Evolutionary conservation across 2,797 vertebrate species (phyloP).

Genomic region (Pseudomugil gertrudae): DNA sequence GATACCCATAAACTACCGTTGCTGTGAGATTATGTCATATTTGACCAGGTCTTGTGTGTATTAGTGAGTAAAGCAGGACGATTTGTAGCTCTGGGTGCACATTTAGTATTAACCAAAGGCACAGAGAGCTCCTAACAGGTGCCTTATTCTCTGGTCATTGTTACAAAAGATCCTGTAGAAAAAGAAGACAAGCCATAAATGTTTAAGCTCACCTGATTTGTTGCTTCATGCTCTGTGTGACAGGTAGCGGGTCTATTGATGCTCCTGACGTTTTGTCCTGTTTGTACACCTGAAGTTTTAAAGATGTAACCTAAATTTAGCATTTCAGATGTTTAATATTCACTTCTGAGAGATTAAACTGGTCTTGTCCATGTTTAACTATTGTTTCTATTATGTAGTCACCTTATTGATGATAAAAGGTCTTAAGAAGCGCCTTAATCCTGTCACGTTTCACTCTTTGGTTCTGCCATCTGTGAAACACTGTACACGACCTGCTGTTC

Average conservation of each 20-base stretch:
- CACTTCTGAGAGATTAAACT: conserved; percentile 8
- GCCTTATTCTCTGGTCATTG: conserved; percentile 66
- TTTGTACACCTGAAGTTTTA: conserved; percentile 23
- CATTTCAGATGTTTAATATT: conserved; percentile 20
- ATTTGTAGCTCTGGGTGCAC: conserved; percentile 14
- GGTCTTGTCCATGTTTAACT: conserved; percentile 22
- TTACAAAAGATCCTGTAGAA: conserved; percentile 4
- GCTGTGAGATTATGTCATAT: background rate
- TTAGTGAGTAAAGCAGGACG: background rate
- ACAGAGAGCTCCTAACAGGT: conserved; percentile 60
- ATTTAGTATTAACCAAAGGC: conserved; percentile 66
- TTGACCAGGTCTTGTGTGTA: background rate
- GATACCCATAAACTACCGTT: conserved; percentile 9
- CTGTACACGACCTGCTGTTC: conserved; percentile 63
- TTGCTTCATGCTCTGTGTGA: background rate
- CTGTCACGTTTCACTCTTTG: conserved; percentile 47
- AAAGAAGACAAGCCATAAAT: conserved; percentile 66
- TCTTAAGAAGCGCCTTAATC: conserved; percentile 71
- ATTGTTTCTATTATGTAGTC: conserved; percentile 34
- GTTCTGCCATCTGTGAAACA: conserved; percentile 51
- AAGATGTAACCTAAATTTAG: conserved; percentile 22
- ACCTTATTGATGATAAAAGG: conserved; percentile 33
- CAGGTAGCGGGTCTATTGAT: no score
- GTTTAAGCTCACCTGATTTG: conserved; percentile 5
- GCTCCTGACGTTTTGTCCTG: background rate